A percentile compares a stretch with the other conserved stretches of the same genome.
Evolutionary conservation across 2,888 invertebrate genomes (phyloP).

Genomic region (Ethmia dodecea): DNA sequence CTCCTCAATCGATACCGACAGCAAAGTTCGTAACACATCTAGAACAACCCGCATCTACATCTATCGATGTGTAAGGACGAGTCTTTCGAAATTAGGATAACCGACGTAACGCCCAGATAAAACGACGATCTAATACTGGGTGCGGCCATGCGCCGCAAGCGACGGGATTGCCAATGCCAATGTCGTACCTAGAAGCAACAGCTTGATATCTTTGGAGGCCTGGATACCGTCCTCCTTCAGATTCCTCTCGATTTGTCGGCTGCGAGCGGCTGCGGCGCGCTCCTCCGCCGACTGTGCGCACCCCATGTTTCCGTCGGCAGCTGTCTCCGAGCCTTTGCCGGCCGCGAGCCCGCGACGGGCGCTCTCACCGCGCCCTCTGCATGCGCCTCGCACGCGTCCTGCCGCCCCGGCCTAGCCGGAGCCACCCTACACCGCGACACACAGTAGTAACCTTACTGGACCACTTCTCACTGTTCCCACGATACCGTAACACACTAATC

Average conservation of each 20-base stretch:
- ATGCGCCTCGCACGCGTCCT: conserved; percentile 69
- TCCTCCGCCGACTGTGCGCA: conserved; percentile 99
- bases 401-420: conserved; percentile 64
- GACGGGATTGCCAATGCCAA: conserved; percentile 21
- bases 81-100: background rate
- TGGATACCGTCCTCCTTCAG: conserved; percentile 99
- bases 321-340: conserved; percentile 69
- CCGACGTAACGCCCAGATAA: conserved; percentile 17
- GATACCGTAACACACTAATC: conserved; percentile 30
- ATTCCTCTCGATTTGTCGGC: conserved; percentile 98
- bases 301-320: conserved; percentile 93
- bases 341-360: conserved; percentile 76
- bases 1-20: conserved; percentile 8
- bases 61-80: background rate
- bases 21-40: too few species aligned
- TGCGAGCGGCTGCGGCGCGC: conserved; percentile 97
- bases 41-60: too few species aligned
- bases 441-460: conserved; percentile 66
- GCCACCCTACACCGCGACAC: conserved; percentile 66
- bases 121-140: conserved; percentile 40
- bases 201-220: conserved; percentile 99
- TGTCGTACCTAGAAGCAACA: conserved; percentile 93
- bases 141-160: conserved; percentile 46
- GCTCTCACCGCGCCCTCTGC: conserved; percentile 79
- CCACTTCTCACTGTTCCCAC: conserved; percentile 59